Conservation (phyloP, 1,140 invertebrate species). For the Meloidogyne floridensis region DNA sequence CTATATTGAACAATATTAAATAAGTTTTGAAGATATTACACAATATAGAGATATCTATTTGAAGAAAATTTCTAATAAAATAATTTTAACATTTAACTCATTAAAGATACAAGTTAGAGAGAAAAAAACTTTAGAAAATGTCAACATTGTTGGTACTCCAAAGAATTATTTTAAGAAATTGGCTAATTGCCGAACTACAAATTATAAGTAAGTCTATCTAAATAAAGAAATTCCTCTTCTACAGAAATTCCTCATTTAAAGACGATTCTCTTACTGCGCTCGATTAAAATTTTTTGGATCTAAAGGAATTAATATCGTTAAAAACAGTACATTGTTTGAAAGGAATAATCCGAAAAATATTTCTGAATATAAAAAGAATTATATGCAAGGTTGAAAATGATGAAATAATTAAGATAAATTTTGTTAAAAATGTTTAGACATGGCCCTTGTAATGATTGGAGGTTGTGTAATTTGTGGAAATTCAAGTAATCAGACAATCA, state of each 20-base stretch:
- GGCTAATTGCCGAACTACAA: background rate
- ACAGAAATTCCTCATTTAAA: background rate
- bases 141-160: no score
- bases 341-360: background rate
- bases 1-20: no score
- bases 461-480: background rate
- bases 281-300: background rate
- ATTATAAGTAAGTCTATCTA: background rate
- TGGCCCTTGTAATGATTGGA: background rate
- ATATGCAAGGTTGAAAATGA: background rate
- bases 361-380: slow-evolving; percentile 4
- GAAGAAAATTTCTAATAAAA: no score
- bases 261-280: background rate
- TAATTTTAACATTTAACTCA: no score
- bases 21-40: no score
- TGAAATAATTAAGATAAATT: background rate
- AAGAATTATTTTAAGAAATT: background rate
- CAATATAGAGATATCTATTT: no score
- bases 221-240: no score
- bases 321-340: background rate
- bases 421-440: background rate
- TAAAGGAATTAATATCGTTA: background rate
- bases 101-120: no score
- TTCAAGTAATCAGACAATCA: background rate
- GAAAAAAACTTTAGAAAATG: no score